Base-by-base conservation (phyloP, 2,113 vertebrate species). In the Ammodytes marinus region DNA sequence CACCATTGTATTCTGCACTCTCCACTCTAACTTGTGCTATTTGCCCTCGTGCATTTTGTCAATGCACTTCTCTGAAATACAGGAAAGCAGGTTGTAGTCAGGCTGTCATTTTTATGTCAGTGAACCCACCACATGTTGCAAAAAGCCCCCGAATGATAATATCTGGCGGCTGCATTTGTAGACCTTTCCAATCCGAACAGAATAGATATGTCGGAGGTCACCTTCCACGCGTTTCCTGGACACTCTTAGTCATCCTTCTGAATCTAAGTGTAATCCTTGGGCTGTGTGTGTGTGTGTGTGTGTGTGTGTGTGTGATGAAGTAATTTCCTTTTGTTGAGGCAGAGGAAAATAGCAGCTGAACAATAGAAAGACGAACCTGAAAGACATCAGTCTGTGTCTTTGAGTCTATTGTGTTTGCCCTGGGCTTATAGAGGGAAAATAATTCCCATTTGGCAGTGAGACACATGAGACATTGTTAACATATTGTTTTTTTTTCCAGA, bases 331-430 rank as follows among this genome's bases (percentile, higher is more conserved):
- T 12, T 1, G 11, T 4, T 0, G 5, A 69, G 11, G 46, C 39
- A 64, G 53, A 79, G 67, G 58, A 83, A 83, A 58, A 50, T 47
- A 13, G 1, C 39, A 58, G 47, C 8, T 40, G 43, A 65, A 84
- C 46, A 68, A 75, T 52, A 46, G 47, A 59, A 27, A 43, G 14
- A 69, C 0, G 46, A 39, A 74, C 60, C 71, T 69, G 59, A 82
- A 79, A 79, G 35, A 1, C 43, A 79, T 17, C 46, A 53, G 50
- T 84, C 17, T 73, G 39, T 37, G 49, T 53, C 57, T 83, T 68
- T 0, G 0, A 11, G 17, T 69, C 50, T 58, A 66, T 79, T 47
- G 79, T 82, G 71, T 82, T 84, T 73, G 50, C 43, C 15, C 10
- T 64, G 59, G 68, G 74, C 74, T 43, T 45, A 35, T 27, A 1